Evolutionary conservation across 64 coral and sea anemone species (phyloP).

Genomic region (Pocillopora verrucosa): DNA sequence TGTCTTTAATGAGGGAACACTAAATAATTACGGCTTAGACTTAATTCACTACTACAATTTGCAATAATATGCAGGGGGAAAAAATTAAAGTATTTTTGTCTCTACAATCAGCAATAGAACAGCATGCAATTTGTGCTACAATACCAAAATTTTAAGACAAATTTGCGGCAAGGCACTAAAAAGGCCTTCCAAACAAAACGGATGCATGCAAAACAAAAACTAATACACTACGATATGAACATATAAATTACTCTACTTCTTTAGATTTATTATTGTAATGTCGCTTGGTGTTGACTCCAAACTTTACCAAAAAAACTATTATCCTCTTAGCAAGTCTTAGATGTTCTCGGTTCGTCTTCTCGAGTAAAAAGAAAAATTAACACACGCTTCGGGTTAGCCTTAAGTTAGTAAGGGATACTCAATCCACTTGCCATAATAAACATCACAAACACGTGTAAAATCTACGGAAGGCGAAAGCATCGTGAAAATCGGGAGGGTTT

Average conservation of each 20-base stretch:
- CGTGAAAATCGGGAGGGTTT: background rate
- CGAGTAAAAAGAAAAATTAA: background rate
- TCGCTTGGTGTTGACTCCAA: background rate
- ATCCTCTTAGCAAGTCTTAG: background rate
- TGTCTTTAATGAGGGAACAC: background rate
- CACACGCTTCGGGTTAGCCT: too few relatives aligned
- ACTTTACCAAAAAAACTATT: background rate
- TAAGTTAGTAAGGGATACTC: too few relatives aligned
- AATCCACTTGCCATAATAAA: too few relatives aligned
- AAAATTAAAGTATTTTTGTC: background rate
- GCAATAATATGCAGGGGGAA: background rate
- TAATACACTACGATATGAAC: background rate
- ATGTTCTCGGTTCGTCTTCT: background rate
- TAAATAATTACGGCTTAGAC: background rate
- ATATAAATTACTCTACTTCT: slow-evolving; percentile 16
- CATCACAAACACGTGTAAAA: background rate
- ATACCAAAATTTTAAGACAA: background rate
- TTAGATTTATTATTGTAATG: background rate
- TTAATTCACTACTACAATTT: background rate
- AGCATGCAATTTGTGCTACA: background rate
- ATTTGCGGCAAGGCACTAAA: background rate
- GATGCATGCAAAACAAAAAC: background rate
- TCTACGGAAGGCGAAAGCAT: background rate
- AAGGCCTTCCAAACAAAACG: background rate
- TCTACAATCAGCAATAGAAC: background rate